Evolutionary conservation across 2,113 vertebrate species (phyloP), one percentile per base, ranked within the genome.

Genomic region (Rhynchomys soricoides): DNA sequence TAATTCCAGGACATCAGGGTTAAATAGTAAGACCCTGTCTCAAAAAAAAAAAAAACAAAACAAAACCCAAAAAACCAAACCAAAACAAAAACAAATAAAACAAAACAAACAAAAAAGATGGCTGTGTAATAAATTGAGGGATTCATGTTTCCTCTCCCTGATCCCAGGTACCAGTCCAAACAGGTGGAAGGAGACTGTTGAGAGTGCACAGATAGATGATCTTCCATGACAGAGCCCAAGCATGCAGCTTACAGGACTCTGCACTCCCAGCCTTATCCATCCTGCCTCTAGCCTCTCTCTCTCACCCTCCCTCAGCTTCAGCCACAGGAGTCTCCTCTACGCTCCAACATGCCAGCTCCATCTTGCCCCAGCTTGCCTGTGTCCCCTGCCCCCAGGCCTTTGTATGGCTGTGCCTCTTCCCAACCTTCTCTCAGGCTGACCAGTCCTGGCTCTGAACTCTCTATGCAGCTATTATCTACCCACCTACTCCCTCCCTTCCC

Each of bases 141-240:
- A 13, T 9, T 0, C 0, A 0, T 0, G 2, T 88, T 15, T 75
- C 59, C 52, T 90, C 50, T 43, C 40, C 68, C 16, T 40, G 9
- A 40, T 75, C 5, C 26, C 4, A 26, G 16, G 7, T 73, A 24
- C 6, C 40, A 7, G 15, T 21, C 45, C 75, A 0, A 22, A 64
- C 4, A 11, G 50, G 37, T n/a, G 24, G 0, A 8, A 74, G 88
- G 34, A 82, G n/a, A 16, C n/a, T 83, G 24, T 7, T n/a, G 74
- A 68, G 19, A 48, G 37, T 13, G 8, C 10, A 59, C 55, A 40
- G 52, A n/a, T 16, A 40, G 52, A n/a, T 16, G 12, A 59, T 26
- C 7, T 55, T 82, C 37, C 6, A 40, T 40, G 79, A 26, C 37
- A 17, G 5, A 31, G 81, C 15, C 55, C 57, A 85, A 6, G n/a